Evolutionary conservation across 2,113 vertebrate genomes (phyloP).

Genomic region (Chloropsis hardwickii): DNA sequence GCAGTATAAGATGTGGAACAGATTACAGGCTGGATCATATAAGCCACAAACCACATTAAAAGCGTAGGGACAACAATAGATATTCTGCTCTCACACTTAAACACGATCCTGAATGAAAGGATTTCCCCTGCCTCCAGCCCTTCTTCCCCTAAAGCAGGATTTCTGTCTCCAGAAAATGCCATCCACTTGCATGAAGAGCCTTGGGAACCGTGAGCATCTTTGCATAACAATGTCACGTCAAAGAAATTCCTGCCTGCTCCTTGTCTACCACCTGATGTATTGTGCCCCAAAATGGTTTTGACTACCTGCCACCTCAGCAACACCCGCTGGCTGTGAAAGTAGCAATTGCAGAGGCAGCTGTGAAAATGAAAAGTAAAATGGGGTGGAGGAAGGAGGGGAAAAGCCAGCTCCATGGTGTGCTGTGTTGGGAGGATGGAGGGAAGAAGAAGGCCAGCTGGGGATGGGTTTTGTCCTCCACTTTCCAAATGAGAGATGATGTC

Average conservation of each 20-base stretch:
- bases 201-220: neutral
- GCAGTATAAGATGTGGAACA: slow-evolving; percentile 13
- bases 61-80: neutral
- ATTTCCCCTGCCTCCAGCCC: slow-evolving; percentile 25
- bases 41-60: slow-evolving; percentile 39
- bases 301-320: slow-evolving; percentile 41
- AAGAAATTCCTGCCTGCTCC: slow-evolving; percentile 40
- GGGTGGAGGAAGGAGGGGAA: neutral
- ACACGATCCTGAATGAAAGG: neutral
- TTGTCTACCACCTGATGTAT: slow-evolving; percentile 47
- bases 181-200: neutral
- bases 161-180: slow-evolving; percentile 31
- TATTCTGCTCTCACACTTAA: slow-evolving; percentile 43
- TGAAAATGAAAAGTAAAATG: slow-evolving; percentile 40
- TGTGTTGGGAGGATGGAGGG: neutral
- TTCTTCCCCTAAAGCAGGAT: neutral
- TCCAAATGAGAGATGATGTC: neutral
- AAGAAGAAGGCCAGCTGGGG: neutral
- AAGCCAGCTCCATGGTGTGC: neutral
- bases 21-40: slow-evolving; percentile 10
- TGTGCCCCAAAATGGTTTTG: slow-evolving; percentile 44
- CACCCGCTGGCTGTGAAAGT: slow-evolving; percentile 37
- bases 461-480: neutral
- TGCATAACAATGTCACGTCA: slow-evolving; percentile 43
- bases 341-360: slow-evolving; percentile 56